Evolutionary conservation across 2,888 invertebrate species (phyloP).

Genomic region (Dione juno): DNA sequence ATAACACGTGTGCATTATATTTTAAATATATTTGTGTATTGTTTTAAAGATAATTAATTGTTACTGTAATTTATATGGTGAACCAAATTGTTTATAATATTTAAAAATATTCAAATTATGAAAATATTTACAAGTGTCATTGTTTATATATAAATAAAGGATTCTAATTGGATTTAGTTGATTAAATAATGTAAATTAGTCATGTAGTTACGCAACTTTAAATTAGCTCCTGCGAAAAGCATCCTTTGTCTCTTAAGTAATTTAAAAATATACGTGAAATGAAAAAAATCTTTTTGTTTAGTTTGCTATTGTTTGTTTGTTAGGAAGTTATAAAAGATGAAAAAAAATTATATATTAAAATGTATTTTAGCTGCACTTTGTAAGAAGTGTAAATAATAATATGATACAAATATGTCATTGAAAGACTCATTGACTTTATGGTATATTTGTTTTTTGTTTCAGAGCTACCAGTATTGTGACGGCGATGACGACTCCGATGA

Average conservation of each 20-base stretch:
- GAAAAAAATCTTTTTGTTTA: neutral
- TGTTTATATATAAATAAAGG: neutral
- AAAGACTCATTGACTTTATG: too few species aligned
- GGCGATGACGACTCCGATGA: conserved; percentile 76
- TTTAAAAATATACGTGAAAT: neutral
- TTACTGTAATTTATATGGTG: neutral
- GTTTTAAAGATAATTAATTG: too few species aligned
- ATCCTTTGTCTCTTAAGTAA: neutral
- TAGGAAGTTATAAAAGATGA: too few species aligned
- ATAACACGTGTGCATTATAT: neutral
- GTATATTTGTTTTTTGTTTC: conserved; percentile 47
- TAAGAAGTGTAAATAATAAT: too few species aligned
- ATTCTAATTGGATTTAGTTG: neutral
- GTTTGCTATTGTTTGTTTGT: too few species aligned
- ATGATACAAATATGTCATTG: too few species aligned
- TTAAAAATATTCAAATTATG: neutral
- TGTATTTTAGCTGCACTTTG: too few species aligned
- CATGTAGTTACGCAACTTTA: conserved; percentile 1
- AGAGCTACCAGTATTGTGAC: conserved; percentile 67
- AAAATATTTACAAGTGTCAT: neutral
- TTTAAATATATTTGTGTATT: neutral
- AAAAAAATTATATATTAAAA: too few species aligned
- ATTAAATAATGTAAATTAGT: conserved; percentile 5
- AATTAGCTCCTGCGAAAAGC: neutral
- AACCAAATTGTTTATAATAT: neutral